Evolutionary conservation across 2,113 vertebrate genomes (phyloP).

Genomic region (Ciconia maguari): DNA sequence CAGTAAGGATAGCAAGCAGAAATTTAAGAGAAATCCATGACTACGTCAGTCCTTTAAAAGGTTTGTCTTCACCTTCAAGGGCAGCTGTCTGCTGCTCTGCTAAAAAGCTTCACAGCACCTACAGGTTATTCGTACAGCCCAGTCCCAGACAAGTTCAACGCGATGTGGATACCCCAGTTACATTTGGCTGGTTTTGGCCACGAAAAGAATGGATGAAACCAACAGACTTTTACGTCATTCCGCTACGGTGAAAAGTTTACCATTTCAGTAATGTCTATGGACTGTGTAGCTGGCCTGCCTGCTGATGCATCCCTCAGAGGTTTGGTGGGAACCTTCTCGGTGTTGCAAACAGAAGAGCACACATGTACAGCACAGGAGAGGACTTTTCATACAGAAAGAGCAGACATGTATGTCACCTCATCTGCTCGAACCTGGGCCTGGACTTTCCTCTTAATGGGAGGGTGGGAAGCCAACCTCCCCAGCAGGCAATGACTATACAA

Average conservation of each 20-base stretch:
- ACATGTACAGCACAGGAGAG: rapidly evolving
- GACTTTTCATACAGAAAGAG: background rate
- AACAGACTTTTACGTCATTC: background rate
- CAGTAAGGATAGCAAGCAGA: background rate
- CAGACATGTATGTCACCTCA: background rate
- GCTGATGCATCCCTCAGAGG: background rate
- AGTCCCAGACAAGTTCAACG: background rate
- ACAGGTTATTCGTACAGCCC: background rate
- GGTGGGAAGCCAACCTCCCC: background rate
- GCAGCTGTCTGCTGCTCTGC: background rate
- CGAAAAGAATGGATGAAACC: background rate
- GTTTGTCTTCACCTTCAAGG: background rate
- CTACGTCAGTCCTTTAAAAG: background rate
- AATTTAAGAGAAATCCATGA: background rate
- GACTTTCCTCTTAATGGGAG: background rate
- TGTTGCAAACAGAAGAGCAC: background rate
- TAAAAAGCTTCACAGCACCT: background rate
- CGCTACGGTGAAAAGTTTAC: background rate
- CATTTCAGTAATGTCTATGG: background rate
- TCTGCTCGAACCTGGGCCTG: background rate
- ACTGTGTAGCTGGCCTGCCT: background rate
- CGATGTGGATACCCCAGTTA: background rate
- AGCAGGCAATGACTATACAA: background rate
- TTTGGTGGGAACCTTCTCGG: background rate
- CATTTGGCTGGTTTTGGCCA: background rate